Conservation (phyloP, 1,140 invertebrate species). For the Psix sp. region DNA sequence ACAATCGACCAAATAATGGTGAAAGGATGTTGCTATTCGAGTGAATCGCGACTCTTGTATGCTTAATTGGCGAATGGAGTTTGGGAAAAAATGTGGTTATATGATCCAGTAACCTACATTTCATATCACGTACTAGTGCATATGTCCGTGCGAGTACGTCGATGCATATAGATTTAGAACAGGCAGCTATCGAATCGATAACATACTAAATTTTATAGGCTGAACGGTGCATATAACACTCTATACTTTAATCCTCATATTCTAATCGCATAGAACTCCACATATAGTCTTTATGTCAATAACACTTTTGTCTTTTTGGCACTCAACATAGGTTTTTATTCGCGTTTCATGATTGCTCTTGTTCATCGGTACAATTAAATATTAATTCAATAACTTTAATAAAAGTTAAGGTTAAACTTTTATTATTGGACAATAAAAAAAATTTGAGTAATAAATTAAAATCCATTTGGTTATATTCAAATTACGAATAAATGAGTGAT, state of each 20-base stretch:
- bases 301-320: slow-evolving; percentile 3
- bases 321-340: not conserved
- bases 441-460: no score
- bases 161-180: slow-evolving; percentile 71
- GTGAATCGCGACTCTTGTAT: slow-evolving; percentile 57
- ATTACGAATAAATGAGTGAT: no score
- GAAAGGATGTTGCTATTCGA: slow-evolving; percentile 49
- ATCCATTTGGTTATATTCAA: no score
- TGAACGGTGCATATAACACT: slow-evolving; percentile 35
- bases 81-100: slow-evolving; percentile 65
- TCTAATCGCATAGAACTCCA: no score
- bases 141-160: slow-evolving; percentile 69
- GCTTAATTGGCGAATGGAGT: slow-evolving; percentile 71
- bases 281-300: slow-evolving; percentile 16
- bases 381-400: no score
- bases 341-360: no score
- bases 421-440: no score
- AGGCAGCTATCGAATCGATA: slow-evolving; percentile 73
- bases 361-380: no score
- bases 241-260: slow-evolving; percentile 23
- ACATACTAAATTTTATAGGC: slow-evolving; percentile 67
- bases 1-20: slow-evolving; percentile 28
- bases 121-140: slow-evolving; percentile 51
- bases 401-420: no score
- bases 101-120: slow-evolving; percentile 75